phyloP scores from a whole-genome alignment of 92 coral and sea anemone genomes.

The Montipora capitata region DNA sequence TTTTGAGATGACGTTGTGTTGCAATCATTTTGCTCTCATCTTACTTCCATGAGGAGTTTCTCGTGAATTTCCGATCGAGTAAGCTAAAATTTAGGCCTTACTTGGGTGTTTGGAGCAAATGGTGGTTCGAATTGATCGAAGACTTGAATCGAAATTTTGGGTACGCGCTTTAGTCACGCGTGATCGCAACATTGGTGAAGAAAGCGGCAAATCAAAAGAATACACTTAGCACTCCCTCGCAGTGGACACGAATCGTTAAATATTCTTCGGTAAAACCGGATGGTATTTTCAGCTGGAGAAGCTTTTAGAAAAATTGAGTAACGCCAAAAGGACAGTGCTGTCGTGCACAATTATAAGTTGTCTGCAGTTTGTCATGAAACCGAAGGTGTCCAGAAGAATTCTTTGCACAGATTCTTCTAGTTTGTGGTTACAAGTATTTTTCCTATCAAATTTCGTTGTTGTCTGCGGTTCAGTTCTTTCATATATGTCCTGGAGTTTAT shows the following conservation, averaged over 20 bases:
- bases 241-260: slow-evolving; percentile 34
- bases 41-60: slow-evolving; percentile 12
- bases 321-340: background rate
- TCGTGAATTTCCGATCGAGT: background rate
- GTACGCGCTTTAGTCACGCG: slow-evolving; percentile 56
- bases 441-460: slow-evolving; percentile 48
- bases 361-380: slow-evolving; percentile 33
- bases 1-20: slow-evolving; percentile 60
- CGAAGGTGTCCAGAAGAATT: slow-evolving; percentile 20
- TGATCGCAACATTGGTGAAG: slow-evolving; percentile 55
- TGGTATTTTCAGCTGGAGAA: background rate
- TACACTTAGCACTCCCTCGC: slow-evolving; percentile 13
- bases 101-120: background rate
- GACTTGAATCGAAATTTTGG: slow-evolving; percentile 26
- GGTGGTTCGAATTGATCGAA: slow-evolving; percentile 17
- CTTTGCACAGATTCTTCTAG: slow-evolving; percentile 37
- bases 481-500: too few species aligned
- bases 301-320: slow-evolving; percentile 9
- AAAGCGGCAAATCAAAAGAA: slow-evolving; percentile 73
- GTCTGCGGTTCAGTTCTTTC: slow-evolving; percentile 38
- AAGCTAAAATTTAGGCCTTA: background rate
- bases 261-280: background rate
- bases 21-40: slow-evolving; percentile 41
- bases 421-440: slow-evolving; percentile 39
- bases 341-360: background rate